Percentiles rank a stretch among this genome's conserved stretches.
Conservation (phyloP, 2,888 invertebrate genomes). For the Listrodromus nycthemerus region DNA sequence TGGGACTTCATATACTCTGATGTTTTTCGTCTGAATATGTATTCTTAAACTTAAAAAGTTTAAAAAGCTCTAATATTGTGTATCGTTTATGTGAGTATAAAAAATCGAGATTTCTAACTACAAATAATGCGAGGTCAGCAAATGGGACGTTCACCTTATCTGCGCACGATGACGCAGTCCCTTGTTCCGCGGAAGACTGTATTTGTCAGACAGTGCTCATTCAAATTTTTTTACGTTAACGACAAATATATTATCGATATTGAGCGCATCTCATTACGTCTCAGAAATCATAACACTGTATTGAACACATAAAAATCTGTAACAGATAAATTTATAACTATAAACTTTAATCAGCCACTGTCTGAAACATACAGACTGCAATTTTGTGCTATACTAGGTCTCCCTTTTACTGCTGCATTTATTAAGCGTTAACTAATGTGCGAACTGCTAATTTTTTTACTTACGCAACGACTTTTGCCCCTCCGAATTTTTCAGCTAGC, state of each 20-base stretch:
- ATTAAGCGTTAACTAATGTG: neutral
- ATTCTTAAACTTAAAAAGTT: neutral
- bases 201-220: neutral
- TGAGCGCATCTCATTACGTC: neutral
- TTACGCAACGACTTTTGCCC: constrained; percentile 82
- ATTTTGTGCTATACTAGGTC: neutral
- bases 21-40: neutral
- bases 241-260: neutral
- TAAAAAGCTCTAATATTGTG: neutral
- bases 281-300: neutral
- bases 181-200: neutral
- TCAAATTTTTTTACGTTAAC: neutral
- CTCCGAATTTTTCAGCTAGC: constrained; percentile 82
- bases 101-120: neutral
- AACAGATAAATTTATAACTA: neutral
- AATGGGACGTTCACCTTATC: constrained; percentile 13
- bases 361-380: neutral
- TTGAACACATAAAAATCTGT: neutral
- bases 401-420: neutral
- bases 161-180: neutral
- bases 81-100: neutral
- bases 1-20: neutral
- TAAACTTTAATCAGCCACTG: neutral
- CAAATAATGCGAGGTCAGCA: neutral
- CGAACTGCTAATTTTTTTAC: constrained; percentile 59